These are phyloP conservation scores for Gnatocerus cornutus DNA, from an alignment of 2,888 invertebrate genomes.

Conservation along the genomic window DNA sequence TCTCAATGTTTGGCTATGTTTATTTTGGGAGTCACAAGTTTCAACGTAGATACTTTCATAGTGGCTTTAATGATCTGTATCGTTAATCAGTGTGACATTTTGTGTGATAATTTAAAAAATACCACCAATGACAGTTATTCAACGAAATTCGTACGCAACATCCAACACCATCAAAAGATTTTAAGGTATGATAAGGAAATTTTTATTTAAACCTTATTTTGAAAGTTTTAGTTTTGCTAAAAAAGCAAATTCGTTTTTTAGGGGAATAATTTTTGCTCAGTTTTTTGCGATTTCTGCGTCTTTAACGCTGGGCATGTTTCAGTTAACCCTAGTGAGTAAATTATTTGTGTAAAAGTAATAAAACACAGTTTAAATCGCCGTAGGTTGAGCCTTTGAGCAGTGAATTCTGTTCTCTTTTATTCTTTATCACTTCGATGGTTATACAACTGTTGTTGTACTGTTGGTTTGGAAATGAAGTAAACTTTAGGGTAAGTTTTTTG, in stretches of 20 bases:
- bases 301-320: too few relatives aligned
- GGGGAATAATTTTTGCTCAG: too few relatives aligned
- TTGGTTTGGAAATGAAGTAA: conserved; percentile 39
- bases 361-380: neutral
- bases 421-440: conserved; percentile 5
- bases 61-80: conserved; percentile 22
- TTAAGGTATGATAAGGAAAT: conserved; percentile 10
- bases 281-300: too few relatives aligned
- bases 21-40: conserved; percentile 19
- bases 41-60: conserved; percentile 42
- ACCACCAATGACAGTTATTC: neutral
- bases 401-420: conserved; percentile 1
- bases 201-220: neutral
- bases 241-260: conserved; percentile 15
- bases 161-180: conserved; percentile 25
- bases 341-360: neutral
- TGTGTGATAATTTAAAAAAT: conserved; percentile 24
- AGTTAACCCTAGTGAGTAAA: conserved; percentile 30
- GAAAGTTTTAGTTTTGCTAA: conserved; percentile 17
- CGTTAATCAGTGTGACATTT: conserved; percentile 15
- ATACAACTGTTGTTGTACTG: conserved; percentile 29
- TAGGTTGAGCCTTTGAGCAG: conserved; percentile 14
- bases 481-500: conserved; percentile 22
- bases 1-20: conserved; percentile 35
- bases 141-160: neutral